Evolutionary conservation across 2,888 invertebrate species (phyloP), one percentile per base, ranked within the genome.

Genomic region (Drosophila tanythrix): DNA sequence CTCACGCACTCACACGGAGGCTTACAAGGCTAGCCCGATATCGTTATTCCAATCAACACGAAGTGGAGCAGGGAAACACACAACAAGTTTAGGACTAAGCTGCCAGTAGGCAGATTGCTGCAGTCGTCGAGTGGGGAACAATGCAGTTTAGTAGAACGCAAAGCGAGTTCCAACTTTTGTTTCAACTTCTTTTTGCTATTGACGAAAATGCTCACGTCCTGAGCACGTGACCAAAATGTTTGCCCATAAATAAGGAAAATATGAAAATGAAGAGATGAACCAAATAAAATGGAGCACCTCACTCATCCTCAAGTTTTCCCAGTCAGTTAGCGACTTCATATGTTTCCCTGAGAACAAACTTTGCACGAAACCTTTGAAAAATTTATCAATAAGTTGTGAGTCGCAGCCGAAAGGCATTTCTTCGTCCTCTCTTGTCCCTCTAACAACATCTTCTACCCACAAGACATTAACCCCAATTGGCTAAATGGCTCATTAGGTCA

Each of bases 401-500:
- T 67, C 63, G 60, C 66, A 70, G 56, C 57, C 70, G 59, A 62
- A 72, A 82, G 69, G 63, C 65, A 58, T 51, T 40, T 3, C 38
- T 55, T 13, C n/a, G 55, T 21, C 15, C 31, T 43, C 29, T 8
- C 15, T n/a, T 21, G 0, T 15, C 57, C 38, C 64, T 36, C 18
- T 8, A 25, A 6, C 56, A 31, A 38, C 21, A 29, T 55, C 46
- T 73, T 53, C 48, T 52, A 21, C 56, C 72, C 71, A 65, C 65
- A 70, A 79, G 78, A 81, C 82, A 91, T 90, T 90, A 91, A 91
- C 91, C 83, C 80, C 81, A 88, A 92, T 89, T 88, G 82, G 82
- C 89, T 76, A 86, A 92, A 89, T 90, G 89, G 91, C 83, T 89
- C 91, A 92, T 92, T 91, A 90, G 92, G 91, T 91, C 92, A 91